Conservation (phyloP, 1,140 invertebrate genomes). For the Bombus pascuorum region DNA sequence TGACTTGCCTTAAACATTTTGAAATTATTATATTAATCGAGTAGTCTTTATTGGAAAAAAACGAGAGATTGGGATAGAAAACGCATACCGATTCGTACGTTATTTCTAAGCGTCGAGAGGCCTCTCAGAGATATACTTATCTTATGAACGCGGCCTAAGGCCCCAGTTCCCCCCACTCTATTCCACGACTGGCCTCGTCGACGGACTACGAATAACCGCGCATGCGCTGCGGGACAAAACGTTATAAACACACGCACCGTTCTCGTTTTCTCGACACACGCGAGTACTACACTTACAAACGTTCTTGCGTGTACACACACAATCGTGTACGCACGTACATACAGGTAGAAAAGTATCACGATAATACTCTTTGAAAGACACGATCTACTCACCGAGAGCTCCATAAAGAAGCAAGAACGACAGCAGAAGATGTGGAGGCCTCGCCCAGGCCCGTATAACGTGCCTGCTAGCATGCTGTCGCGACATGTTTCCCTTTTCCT, state of each 20-base stretch:
- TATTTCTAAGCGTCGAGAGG: background rate
- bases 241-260: conserved; percentile 30
- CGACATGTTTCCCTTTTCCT: conserved; percentile 32
- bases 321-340: background rate
- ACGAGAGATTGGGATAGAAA: background rate
- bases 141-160: conserved; percentile 43
- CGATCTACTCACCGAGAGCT: conserved; percentile 69
- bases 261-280: conserved; percentile 8
- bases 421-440: conserved; percentile 42
- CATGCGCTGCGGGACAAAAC: conserved; percentile 45
- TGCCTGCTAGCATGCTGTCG: background rate
- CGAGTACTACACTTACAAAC: background rate
- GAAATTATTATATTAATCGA: background rate
- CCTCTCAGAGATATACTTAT: background rate
- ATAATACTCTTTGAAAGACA: conserved; percentile 49
- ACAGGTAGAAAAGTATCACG: background rate
- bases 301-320: background rate
- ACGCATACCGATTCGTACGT: background rate
- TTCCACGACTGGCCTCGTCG: conserved; percentile 19
- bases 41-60: background rate
- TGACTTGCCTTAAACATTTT: background rate
- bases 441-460: conserved; percentile 60
- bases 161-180: conserved; percentile 33
- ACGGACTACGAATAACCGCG: conserved; percentile 33
- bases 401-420: conserved; percentile 60